These are phyloP conservation scores for Pristionchus pacificus DNA, from an alignment of 1,140 invertebrate species.

Conservation along the genomic window DNA sequence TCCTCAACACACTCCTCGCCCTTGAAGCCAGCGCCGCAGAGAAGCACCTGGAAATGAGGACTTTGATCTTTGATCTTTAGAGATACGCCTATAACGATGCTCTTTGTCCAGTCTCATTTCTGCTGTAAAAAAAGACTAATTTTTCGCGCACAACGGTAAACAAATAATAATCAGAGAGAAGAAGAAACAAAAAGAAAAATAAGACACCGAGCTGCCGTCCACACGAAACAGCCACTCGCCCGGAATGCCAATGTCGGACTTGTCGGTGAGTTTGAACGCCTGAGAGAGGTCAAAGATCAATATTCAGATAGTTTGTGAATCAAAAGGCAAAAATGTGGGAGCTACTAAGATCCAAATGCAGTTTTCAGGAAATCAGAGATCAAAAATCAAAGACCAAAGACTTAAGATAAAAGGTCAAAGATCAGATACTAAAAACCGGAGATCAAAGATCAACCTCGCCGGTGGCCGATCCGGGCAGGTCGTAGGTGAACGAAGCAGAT, in stretches of 20 bases:
- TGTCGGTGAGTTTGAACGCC: slow-evolving; percentile 29
- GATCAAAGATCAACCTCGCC: background rate
- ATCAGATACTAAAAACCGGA: no score
- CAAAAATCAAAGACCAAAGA: no score
- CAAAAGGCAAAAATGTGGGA: no score
- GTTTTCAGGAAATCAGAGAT: no score
- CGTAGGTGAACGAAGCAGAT: no score
- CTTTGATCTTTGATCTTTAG: background rate
- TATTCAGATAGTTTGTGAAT: no score
- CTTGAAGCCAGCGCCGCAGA: slow-evolving; percentile 36
- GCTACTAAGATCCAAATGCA: no score
- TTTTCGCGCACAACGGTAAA: background rate
- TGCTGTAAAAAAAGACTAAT: background rate
- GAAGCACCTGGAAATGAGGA: slow-evolving; percentile 16
- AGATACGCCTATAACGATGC: background rate
- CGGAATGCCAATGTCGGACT: slow-evolving; percentile 38
- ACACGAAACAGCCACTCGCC: slow-evolving; percentile 39
- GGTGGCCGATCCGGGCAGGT: background rate
- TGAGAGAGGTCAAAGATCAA: slow-evolving; percentile 33
- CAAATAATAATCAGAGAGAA: no score
- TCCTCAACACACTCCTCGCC: slow-evolving; percentile 36
- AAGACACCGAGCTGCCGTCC: slow-evolving; percentile 20
- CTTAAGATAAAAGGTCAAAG: no score
- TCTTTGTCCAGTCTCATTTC: background rate
- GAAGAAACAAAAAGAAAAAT: background rate